Evolutionary conservation across 2,797 vertebrate genomes (phyloP).

Genomic region (Anomalospiza imberbis): DNA sequence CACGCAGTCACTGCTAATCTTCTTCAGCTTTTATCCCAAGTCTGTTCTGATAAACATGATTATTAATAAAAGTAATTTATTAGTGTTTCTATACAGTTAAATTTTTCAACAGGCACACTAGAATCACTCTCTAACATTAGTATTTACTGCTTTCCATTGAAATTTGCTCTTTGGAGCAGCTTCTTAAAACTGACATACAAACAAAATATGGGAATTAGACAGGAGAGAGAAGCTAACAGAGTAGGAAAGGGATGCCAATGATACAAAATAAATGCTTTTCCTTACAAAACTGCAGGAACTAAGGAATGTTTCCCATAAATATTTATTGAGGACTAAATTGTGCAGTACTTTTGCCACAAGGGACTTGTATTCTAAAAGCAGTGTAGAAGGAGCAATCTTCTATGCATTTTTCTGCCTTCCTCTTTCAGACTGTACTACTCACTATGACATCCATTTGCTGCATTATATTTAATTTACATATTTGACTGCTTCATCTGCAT

Average conservation of each 20-base stretch:
- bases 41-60: background rate
- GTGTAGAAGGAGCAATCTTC: background rate
- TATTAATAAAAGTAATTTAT: background rate
- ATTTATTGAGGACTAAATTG: constrained; percentile 29
- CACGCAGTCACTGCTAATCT: background rate
- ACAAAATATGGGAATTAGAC: background rate
- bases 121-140: background rate
- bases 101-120: background rate
- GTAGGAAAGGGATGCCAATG: background rate
- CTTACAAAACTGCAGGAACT: background rate
- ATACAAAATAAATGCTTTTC: background rate
- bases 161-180: background rate
- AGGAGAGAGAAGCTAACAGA: background rate
- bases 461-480: constrained; percentile 29
- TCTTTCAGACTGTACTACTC: background rate
- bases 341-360: background rate
- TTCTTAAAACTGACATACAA: background rate
- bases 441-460: background rate
- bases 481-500: constrained; percentile 28
- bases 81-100: background rate
- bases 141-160: background rate
- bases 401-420: background rate
- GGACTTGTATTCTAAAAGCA: constrained; percentile 12
- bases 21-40: background rate
- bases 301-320: constrained; percentile 24